Evolutionary conservation across 2,113 vertebrate genomes (phyloP).

Genomic region (Euleptes europaea): DNA sequence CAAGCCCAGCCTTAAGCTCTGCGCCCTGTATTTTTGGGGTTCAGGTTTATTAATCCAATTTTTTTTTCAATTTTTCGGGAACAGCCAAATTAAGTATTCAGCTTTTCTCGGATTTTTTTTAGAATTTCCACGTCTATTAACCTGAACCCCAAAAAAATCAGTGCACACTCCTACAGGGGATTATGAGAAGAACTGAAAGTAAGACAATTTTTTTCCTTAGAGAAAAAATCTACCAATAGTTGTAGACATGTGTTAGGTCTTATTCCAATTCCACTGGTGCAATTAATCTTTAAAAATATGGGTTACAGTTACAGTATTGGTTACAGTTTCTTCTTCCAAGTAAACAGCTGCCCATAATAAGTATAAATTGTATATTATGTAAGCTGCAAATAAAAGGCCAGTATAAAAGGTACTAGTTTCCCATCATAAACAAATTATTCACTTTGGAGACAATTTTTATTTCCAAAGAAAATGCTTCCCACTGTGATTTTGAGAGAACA

Average conservation of each 20-base stretch:
- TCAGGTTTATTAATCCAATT: no score
- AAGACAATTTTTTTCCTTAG: neutral
- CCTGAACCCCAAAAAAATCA: no score
- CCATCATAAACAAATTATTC: conserved; percentile 13
- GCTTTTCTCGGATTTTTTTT: no score
- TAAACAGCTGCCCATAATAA: neutral
- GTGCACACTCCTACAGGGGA: no score
- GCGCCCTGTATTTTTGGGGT: no score
- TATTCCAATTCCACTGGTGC: neutral
- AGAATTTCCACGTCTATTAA: no score
- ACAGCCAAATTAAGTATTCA: no score
- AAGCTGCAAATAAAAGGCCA: conserved; percentile 41
- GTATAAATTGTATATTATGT: neutral
- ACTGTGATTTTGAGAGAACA: conserved; percentile 56
- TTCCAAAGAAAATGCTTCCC: conserved; percentile 43
- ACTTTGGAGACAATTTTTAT: conserved; percentile 31
- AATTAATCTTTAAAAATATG: neutral
- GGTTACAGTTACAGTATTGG: no score
- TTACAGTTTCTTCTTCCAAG: neutral
- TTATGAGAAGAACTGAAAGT: neutral
- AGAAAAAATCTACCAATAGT: neutral
- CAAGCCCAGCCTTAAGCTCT: no score
- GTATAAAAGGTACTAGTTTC: neutral
- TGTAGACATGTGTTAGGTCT: neutral
- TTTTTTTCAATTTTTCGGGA: no score